Percentiles rank a stretch among this genome's conserved stretches.
Conservation (phyloP, 2,888 invertebrate genomes). For the Lasioglossum leucozonium region DNA sequence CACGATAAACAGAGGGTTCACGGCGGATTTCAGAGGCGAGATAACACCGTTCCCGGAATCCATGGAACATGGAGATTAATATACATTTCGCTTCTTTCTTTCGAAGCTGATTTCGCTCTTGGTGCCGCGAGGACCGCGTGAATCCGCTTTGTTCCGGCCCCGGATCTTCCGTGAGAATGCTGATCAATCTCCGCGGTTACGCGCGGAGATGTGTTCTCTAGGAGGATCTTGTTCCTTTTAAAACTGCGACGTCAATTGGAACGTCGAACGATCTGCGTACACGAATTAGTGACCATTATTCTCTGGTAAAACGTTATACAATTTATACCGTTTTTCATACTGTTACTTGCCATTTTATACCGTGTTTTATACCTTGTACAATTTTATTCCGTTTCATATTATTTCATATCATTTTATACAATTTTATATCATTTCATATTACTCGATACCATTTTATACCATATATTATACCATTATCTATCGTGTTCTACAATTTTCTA, state of each 20-base stretch:
- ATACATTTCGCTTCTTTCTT: not conserved
- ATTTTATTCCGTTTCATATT: no score
- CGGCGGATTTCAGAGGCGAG: constrained; percentile 24
- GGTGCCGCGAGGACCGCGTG: not conserved
- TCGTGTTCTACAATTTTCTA: no score
- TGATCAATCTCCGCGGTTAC: not conserved
- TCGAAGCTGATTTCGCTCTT: constrained; percentile 4
- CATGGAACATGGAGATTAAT: constrained; percentile 12
- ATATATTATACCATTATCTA: no score
- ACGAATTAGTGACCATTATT: no score
- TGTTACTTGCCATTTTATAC: no score
- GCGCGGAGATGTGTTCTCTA: not conserved
- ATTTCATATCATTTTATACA: no score
- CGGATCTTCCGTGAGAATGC: constrained; percentile 4
- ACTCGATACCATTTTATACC: no score
- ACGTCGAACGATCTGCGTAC: not conserved
- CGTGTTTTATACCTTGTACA: no score
- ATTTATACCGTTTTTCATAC: no score
- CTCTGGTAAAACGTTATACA: no score
- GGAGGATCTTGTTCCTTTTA: not conserved
- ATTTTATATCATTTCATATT: no score
- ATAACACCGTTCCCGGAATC: constrained; percentile 14
- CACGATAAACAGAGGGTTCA: constrained; percentile 20
- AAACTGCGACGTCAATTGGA: not conserved
- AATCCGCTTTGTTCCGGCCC: not conserved